phyloP scores from a whole-genome alignment of 2,888 invertebrate genomes.

The Bedellia somnulentella region DNA sequence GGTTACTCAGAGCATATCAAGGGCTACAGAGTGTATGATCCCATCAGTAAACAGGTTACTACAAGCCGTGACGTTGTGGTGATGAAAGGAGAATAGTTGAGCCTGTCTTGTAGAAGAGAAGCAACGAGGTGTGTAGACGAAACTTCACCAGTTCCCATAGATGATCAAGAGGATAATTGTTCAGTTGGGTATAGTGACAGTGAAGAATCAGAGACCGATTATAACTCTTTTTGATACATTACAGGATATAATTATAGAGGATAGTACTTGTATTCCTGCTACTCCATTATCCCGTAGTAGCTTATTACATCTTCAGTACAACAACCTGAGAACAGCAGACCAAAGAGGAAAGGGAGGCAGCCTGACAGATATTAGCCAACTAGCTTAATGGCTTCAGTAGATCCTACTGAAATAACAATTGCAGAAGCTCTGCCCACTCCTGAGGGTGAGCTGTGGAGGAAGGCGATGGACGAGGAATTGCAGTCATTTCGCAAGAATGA shows the following conservation, averaged over 20 bases:
- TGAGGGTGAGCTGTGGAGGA: neutral
- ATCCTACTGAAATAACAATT: neutral
- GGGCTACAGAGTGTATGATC: slow-evolving; percentile 8
- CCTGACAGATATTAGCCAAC: neutral
- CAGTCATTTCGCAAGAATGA: neutral
- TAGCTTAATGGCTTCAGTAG: neutral
- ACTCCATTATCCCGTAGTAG: neutral
- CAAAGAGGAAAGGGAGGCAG: neutral
- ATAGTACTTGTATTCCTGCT: neutral
- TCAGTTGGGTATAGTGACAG: neutral
- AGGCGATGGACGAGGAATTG: neutral
- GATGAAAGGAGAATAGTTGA: neutral
- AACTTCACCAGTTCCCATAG: neutral
- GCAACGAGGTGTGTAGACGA: neutral
- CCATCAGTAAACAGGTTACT: slow-evolving; percentile 1
- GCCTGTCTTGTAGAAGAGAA: neutral
- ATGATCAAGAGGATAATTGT: neutral
- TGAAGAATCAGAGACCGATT: neutral
- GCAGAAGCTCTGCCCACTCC: neutral
- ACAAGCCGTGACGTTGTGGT: slow-evolving; percentile 4
- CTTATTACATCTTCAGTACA: neutral
- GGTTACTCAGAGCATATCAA: slow-evolving; percentile 6
- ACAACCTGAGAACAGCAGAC: neutral
- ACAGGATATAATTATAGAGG: no score
- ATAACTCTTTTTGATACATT: neutral